Evolutionary conservation across 2,797 vertebrate genomes (phyloP), one percentile per base, ranked within the genome.

Genomic region (Periparus ater): DNA sequence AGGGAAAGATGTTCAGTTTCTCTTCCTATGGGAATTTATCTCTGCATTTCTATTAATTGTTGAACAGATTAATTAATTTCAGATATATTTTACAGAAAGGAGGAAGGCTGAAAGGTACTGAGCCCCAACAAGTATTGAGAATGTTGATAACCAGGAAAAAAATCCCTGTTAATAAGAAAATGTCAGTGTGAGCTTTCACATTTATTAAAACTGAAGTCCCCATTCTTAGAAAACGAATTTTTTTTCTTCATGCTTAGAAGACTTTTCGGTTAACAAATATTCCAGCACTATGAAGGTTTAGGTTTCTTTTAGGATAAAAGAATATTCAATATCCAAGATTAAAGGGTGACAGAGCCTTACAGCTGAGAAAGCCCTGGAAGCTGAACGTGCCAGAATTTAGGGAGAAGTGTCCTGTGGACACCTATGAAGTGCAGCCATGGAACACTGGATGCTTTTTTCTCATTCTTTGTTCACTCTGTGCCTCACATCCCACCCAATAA

Each of bases 401-500:
- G 44, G 57, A 83, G n/a, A 74, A 65, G 42, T 48, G 68, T 92
- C 75, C 75, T 72, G 60, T 72, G 75, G 66, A 36, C 85, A 93
- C 51, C 53, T 40, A 8, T 17, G 68, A 73, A 71, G 71, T n/a
- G 34, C 29, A 65, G 20, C 32, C 9, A 2, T 4, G 32, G 89
- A 90, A 71, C 11, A 4, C 40, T 25, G 50, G 65, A 32, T 67
- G 40, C 6, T 51, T 72, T 96, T 40, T 91, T 55, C 29, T 47
- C 45, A 20, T 20, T 77, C 83, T 65, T 92, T 81, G 81, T 84
- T 93, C 48, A 4, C 42, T 67, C 73, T 91, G 76, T 89, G 78
- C 91, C 77, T 96, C 77, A 50, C 38, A 93, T 91, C 89, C 87
- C 61, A 91, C 89, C 66, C 93, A 44, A 78, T 87, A 95, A 96